Conservation (phyloP, 2,113 vertebrate genomes). For the Hemicordylus capensis region DNA sequence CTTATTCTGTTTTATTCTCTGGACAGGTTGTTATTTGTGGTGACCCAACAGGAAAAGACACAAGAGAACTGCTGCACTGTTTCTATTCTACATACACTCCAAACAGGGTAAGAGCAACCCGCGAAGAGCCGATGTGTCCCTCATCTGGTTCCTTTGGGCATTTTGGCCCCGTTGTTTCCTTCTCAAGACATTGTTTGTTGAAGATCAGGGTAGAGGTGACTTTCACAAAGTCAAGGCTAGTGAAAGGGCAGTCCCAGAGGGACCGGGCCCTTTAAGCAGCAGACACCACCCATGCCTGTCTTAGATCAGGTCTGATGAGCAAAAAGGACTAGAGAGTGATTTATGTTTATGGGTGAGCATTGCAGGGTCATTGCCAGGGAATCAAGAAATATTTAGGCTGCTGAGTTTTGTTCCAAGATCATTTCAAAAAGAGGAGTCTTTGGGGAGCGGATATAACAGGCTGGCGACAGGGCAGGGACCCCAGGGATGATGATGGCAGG, state of each 20-base stretch:
- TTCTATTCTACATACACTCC: constrained; percentile 85
- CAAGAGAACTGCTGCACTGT: constrained; percentile 78
- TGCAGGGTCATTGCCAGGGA: neutral
- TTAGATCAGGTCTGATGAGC: neutral
- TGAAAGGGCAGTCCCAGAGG: neutral
- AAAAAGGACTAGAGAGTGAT: neutral
- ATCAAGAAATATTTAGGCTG: too few relatives aligned
- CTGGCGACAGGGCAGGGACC: neutral
- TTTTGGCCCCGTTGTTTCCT: neutral
- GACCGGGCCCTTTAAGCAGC: neutral
- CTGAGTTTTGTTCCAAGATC: neutral
- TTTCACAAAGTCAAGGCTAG: neutral
- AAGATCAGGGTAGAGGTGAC: neutral
- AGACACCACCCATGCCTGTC: neutral
- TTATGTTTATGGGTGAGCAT: neutral
- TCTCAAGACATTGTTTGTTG: neutral
- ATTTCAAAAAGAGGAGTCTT: neutral
- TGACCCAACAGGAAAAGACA: constrained; percentile 84
- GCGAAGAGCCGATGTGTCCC: neutral
- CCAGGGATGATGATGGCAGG: neutral
- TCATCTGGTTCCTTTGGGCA: neutral
- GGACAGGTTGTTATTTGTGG: constrained; percentile 89
- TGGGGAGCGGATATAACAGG: neutral
- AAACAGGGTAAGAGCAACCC: constrained; percentile 82
- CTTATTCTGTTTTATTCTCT: neutral